phyloP scores from a whole-genome alignment of 2,113 vertebrate genomes.

The Crotalus helleri region DNA sequence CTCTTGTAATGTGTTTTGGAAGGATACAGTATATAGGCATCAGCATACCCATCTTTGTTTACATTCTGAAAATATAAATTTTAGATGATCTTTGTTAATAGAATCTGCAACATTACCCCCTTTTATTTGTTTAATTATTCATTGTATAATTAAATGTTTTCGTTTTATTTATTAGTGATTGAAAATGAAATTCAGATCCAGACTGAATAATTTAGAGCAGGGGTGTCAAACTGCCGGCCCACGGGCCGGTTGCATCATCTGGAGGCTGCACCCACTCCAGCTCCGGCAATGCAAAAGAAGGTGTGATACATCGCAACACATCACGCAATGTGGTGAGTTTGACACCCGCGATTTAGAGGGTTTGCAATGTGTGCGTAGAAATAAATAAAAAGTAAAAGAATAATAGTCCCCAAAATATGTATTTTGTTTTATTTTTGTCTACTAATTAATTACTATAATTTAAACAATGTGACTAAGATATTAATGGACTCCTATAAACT shows the following conservation, averaged over 20 bases:
- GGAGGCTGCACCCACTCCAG: too few relatives aligned
- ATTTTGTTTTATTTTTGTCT: constrained; percentile 24
- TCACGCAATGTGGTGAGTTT: too few relatives aligned
- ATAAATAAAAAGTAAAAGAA: constrained; percentile 44
- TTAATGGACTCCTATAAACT: constrained; percentile 27
- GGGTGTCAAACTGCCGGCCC: too few relatives aligned
- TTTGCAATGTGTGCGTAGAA: constrained; percentile 35
- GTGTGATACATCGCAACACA: too few relatives aligned
- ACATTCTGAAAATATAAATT: neutral
- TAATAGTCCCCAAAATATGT: neutral
- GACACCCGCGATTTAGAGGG: neutral
- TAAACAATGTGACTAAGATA: constrained; percentile 38
- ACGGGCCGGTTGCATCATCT: too few relatives aligned
- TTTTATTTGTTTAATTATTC: constrained; percentile 49
- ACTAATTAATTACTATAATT: constrained; percentile 57
- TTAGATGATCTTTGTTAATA: neutral
- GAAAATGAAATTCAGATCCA: constrained; percentile 45
- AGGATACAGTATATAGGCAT: neutral
- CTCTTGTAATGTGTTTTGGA: neutral
- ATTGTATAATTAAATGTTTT: constrained; percentile 45
- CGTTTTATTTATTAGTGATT: constrained; percentile 24
- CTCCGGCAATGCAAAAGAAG: too few relatives aligned
- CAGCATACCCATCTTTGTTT: neutral
- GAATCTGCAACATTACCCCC: constrained; percentile 14
- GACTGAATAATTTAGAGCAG: constrained; percentile 43